Evolutionary conservation across 2,888 invertebrate genomes (phyloP), one percentile per base, ranked within the genome.

Genomic region (Gastracanthus pulcherrimus): DNA sequence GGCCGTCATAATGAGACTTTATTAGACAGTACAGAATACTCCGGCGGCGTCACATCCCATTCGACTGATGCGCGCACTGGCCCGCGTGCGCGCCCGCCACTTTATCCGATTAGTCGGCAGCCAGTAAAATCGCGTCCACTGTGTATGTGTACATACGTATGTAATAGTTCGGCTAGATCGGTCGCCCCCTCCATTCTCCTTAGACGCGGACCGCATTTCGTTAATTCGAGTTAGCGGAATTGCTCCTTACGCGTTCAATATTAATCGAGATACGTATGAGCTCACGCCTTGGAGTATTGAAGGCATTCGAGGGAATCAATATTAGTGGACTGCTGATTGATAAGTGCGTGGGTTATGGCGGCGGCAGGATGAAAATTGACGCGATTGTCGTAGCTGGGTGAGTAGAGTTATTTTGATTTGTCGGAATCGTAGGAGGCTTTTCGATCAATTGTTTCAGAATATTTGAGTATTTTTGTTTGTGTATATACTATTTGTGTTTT

Each of bases 21-120:
- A 89, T 90, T 87, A 87, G 87, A 87, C 86, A 85, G 87, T 88
- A 86, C 76, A 86, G 85, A 87, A 87, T 84, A 84, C 84, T 86
- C 83, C 16, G 55, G 26, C 4, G 85, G 83, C 81, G 87, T 87
- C 88, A 87, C 87, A 89, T 87, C 85, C 87, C 81, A 88, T 88
- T 84, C 82, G 84, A 34, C 82, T 75, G 84, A 81, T 23, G n/a
- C n/a, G 36, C 7, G 84, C 85, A 87, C 85, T 85, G 85, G 82
- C 58, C 85, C 88, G 87, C 89, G 89, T 89, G 89, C 87, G 83
- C 83, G 85, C 82, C 86, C 81, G 84, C 86, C 87, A 89, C 88
- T 89, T 87, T 88, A 87, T 88, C 86, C 87, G 89, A 91, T 91
- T 91, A 90, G 86, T 83, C 82, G 84, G 83, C 84, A 72, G 85